Conservation (phyloP, 2,113 vertebrate genomes). For the Plotosus lineatus region DNA sequence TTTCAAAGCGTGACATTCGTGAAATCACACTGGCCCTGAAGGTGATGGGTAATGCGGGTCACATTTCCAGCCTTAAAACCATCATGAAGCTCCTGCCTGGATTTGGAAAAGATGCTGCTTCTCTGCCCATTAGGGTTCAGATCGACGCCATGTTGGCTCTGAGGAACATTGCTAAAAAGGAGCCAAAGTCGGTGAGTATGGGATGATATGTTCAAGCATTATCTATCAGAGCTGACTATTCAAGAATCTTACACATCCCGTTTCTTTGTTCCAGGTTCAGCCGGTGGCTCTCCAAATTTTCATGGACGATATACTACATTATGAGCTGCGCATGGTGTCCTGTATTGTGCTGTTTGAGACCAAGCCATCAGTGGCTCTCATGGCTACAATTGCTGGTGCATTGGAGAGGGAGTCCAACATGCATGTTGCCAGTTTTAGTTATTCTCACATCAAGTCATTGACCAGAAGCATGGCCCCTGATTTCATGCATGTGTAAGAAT, state of each 20-base stretch:
- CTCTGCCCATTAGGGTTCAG: slow-evolving; percentile 68
- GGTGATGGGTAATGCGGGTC: slow-evolving; percentile 80
- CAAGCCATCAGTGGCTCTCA: slow-evolving; percentile 70
- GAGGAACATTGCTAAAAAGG: slow-evolving; percentile 77
- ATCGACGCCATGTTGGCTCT: slow-evolving; percentile 77
- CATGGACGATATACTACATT: slow-evolving; percentile 69
- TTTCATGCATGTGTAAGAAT: slow-evolving; percentile 74
- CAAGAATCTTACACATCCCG: background rate
- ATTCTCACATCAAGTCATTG: slow-evolving; percentile 81
- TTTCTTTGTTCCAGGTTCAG: slow-evolving; percentile 72
- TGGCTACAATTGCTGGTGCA: slow-evolving; percentile 71
- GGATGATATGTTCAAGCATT: background rate
- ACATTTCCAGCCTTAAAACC: slow-evolving; percentile 74
- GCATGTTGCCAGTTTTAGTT: slow-evolving; percentile 80
- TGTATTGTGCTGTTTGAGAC: slow-evolving; percentile 80
- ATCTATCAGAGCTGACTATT: background rate
- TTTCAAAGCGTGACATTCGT: slow-evolving; percentile 62
- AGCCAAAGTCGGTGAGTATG: slow-evolving; percentile 72
- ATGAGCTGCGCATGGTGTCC: slow-evolving; percentile 78
- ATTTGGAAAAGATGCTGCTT: slow-evolving; percentile 66
- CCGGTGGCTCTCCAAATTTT: slow-evolving; percentile 75
- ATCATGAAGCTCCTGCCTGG: slow-evolving; percentile 76
- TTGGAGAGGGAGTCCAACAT: slow-evolving; percentile 72
- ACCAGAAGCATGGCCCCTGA: slow-evolving; percentile 68
- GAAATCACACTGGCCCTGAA: slow-evolving; percentile 77